Percentiles rank a stretch among this genome's conserved stretches.
These are phyloP conservation scores for Tenualosa thibaudeaui DNA, from an alignment of 2,797 vertebrate species.

Conservation along the genomic window DNA sequence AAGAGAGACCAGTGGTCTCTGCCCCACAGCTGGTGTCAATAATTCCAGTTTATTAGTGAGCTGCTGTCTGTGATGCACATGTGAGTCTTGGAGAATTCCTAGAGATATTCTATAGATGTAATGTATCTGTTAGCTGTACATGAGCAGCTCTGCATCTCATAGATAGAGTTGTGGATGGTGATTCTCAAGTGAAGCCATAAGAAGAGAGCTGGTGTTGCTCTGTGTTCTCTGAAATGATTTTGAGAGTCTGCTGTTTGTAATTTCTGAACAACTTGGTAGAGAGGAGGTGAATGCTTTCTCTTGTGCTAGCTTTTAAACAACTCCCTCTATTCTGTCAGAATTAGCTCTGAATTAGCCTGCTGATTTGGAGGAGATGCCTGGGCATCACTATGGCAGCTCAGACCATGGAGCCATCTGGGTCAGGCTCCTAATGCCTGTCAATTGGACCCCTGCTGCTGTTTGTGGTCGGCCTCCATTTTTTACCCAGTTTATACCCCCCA, in stretches of 20 bases:
- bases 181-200: neutral
- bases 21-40: neutral
- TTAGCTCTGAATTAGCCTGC: slow-evolving; percentile 43
- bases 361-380: slow-evolving; percentile 40
- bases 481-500: slow-evolving; percentile 27
- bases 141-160: neutral
- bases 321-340: slow-evolving; percentile 32
- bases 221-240: neutral
- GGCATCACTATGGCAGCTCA: slow-evolving; percentile 47
- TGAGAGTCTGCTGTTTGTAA: neutral
- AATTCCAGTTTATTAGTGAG: neutral
- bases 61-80: neutral
- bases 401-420: slow-evolving; percentile 57
- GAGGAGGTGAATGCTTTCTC: neutral
- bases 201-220: neutral
- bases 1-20: neutral
- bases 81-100: neutral
- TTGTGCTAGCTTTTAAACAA: neutral
- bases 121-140: neutral
- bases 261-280: neutral
- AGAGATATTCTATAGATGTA: neutral
- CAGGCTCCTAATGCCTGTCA: slow-evolving; percentile 56
- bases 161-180: neutral
- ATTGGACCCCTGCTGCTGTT: slow-evolving; percentile 52
- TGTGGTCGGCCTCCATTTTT: slow-evolving; percentile 58